Conservation (phyloP, 1,140 invertebrate genomes). For the Berghia stephanieae region DNA sequence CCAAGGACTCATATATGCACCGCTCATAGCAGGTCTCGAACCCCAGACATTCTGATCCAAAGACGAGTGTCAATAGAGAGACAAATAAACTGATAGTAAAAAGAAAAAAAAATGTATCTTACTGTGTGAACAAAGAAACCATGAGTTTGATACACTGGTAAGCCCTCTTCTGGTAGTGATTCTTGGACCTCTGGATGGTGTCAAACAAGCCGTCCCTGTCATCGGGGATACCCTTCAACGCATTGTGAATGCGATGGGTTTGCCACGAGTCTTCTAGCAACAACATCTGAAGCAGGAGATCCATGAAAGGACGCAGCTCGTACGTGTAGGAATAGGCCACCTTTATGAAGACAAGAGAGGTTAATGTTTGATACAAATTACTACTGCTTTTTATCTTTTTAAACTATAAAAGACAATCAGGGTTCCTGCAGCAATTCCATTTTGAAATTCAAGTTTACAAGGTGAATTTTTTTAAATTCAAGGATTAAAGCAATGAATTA, state of each 20-base stretch:
- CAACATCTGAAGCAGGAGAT: conserved; percentile 86
- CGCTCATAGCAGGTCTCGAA: too few species aligned
- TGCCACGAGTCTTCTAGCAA: conserved; percentile 96
- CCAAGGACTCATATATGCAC: too few species aligned
- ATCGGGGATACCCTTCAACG: conserved; percentile 88
- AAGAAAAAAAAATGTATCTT: conserved; percentile 38
- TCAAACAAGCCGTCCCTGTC: conserved; percentile 93
- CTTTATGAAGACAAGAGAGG: conserved; percentile 35
- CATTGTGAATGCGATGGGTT: conserved; percentile 89
- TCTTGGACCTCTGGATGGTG: conserved; percentile 89
- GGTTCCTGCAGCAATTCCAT: too few species aligned
- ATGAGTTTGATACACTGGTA: conserved; percentile 97
- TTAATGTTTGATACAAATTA: neutral
- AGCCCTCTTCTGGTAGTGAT: conserved; percentile 94
- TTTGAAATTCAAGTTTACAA: too few species aligned
- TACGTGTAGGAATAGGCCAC: conserved; percentile 93
- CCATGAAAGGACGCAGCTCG: conserved; percentile 90
- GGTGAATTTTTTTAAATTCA: too few species aligned
- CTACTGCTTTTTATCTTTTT: too few species aligned
- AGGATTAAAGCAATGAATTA: too few species aligned
- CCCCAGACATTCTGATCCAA: too few species aligned
- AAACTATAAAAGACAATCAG: too few species aligned
- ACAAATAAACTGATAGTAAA: too few species aligned
- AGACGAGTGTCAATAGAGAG: too few species aligned
- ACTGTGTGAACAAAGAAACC: conserved; percentile 83